Evolutionary conservation across 2,888 invertebrate genomes (phyloP), one percentile per base, ranked within the genome.

Genomic region (Acleris emargana): DNA sequence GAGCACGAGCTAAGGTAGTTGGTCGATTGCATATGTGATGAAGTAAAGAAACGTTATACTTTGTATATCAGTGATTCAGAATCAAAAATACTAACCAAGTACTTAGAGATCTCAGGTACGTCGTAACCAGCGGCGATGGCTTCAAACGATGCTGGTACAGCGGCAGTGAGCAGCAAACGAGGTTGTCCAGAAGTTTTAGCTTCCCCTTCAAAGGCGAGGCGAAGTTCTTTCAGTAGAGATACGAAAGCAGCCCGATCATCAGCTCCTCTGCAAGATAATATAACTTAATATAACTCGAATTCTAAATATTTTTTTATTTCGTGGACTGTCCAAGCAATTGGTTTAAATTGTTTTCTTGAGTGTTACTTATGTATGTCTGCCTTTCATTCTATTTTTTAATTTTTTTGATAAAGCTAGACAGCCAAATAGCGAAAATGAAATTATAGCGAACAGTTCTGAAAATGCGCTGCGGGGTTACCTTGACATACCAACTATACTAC

Each of bases 81-180:
- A n/a, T 13, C 1, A 50, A 20, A 7, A 42, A 5, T 53, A 68
- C 83, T 82, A 71, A 93, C 93, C 79, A 98, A 93, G 81, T 97
- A 98, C 89, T 98, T 98, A 5, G 97, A 96, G 72, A 98, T 97
- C 88, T 98, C 98, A 0, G 97, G 97, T 0, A 98, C 98, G 76
- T 98, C 98, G 76, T 98, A 98, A 6, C 98, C 98, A 67, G 97
- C 97, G 64, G 97, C 97, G 54, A 98, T 97, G 0, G 98, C 98
- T 89, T 98, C 98, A 71, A 97, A 97, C 22, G 97, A 97, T 0
- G 98, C 98, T 5, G 98, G 98, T 0, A 98, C 98, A 0, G 98
- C 98, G 2, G 98, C 98, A 0, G 97, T 97, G 4, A 97, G 91
- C 18, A 97, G 85, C 0, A 97, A 93, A 67, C 96, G 92, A 0